Base-by-base conservation (phyloP, 2,113 vertebrate species). In the Anthoscopus minutus region DNA sequence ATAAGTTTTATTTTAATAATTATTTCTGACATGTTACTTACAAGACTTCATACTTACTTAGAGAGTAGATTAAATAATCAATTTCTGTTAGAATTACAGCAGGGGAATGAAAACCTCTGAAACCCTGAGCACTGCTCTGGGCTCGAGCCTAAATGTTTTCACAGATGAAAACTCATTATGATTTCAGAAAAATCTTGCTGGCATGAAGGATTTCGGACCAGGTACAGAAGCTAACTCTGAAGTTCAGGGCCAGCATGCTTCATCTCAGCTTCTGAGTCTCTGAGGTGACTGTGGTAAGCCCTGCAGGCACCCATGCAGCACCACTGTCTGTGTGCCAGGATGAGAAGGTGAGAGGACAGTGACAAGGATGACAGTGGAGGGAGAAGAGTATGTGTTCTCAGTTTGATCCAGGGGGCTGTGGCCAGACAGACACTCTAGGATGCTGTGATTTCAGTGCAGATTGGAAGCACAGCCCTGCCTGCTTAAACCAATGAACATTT, bases 21-120 rank as follows among this genome's bases (percentile, higher is more conserved):
- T 93, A 93, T 93, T 96, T 96, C 91, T 95, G 92, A 94, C 40
- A 5, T 50, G 35, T 92, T 96, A 94, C 50, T 96, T 96, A 81
- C 45, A 76, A 92, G 81, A 94, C 87, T 95, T 93, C 64, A 86
- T 91, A 58, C 54, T 93, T 91, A 37, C 54, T 94, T 76, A 86
- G 56, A 95, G 44, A 96, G 83, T 4, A 92, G 50, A 96, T 94
- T 91, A 95, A 95, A 89, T 65, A 94, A 89, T 88, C 88, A 89
- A 56, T 93, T 74, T 95, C 81, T 86, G 66, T 80, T 94, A 95
- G 70, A 96, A 96, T 88, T 81, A 73, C n/a, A 91, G 42, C 57
- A 35, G 66, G 45, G 7, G 5, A 92, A n/a, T 71, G 57, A 89
- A 92, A 91, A 93, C 67, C 54, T 72, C 77, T 74, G n/a, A 95